Evolutionary conservation across 2,797 vertebrate genomes (phyloP), one percentile per base, ranked within the genome.

Genomic region (Enteromius thamalakanensis): DNA sequence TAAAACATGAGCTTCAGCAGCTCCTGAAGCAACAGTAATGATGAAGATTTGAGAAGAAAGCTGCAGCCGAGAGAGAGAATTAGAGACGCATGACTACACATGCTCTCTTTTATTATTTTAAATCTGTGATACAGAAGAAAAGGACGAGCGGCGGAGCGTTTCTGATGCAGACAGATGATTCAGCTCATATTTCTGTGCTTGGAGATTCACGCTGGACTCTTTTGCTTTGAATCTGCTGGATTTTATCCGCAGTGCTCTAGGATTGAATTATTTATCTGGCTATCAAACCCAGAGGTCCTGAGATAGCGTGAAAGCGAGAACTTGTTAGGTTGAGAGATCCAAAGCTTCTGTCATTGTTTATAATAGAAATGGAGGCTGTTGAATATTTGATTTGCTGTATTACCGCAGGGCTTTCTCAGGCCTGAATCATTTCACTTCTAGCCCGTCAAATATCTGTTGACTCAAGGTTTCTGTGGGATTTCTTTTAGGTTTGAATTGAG

Each of bases 31-130:
- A 3, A 67, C 75, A 86, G 34, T 81, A 71, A 81, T 89, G 90
- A 91, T 91, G 87, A 89, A 90, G 89, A 90, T 86, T 89, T 79
- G 76, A 86, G 60, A 45, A 88, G 87, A 89, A 86, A 81, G 86
- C 85, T 90, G 87, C 21, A 32, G 70, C 58, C 75, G 37, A 49
- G 26, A 75, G 81, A 83, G 26, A 42, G 82, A 32, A 70, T 81
- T 71, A 78, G 69, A 83, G 55, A 83, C 49, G 37, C 49, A 82
- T 42, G 23, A 82, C 29, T 65, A 23, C 32, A 74, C 37, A 87
- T 87, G 45, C 12, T 40, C 29, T 88, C 55, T 79, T 91, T 79
- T 91, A 84, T 91, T 91, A 75, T 82, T 51, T 90, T 85, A 88
- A 91, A 87, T 90, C 88, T 88, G 86, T 81, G 88, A 85, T 79